Evolutionary conservation across 2,797 vertebrate species (phyloP).

Genomic region (Rhinoraja longicauda): DNA sequence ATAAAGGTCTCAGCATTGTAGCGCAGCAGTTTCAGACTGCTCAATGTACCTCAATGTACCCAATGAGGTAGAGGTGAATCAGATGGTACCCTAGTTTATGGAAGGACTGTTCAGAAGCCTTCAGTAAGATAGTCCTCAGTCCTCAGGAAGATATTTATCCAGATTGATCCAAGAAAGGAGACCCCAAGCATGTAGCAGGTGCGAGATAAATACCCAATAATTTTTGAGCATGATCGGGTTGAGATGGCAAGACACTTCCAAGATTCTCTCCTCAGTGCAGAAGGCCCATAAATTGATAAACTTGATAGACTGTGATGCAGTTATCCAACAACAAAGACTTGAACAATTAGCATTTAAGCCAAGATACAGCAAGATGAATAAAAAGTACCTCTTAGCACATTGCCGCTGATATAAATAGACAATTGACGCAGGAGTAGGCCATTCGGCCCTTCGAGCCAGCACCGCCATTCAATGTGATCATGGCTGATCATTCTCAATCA

Average conservation of each 20-base stretch:
- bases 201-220: neutral
- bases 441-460: too few relatives aligned
- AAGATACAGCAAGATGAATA: neutral
- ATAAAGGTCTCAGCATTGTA: too few relatives aligned
- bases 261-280: neutral
- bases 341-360: too few relatives aligned
- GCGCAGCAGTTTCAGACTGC: too few relatives aligned
- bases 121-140: neutral
- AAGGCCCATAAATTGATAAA: neutral
- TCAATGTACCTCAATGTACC: too few relatives aligned
- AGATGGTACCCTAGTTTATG: too few relatives aligned
- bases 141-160: neutral
- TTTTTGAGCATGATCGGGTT: neutral
- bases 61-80: too few relatives aligned
- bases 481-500: too few relatives aligned
- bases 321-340: too few relatives aligned
- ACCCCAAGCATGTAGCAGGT: neutral
- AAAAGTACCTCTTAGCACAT: neutral
- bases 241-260: neutral
- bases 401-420: neutral
- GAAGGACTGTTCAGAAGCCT: too few relatives aligned
- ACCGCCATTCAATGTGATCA: too few relatives aligned
- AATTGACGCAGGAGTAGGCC: too few relatives aligned
- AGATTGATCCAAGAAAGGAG: neutral
- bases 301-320: neutral